Evolutionary conservation across 2,888 invertebrate species (phyloP), one percentile per base, ranked within the genome.

Genomic region (Drosophila multiciliata): DNA sequence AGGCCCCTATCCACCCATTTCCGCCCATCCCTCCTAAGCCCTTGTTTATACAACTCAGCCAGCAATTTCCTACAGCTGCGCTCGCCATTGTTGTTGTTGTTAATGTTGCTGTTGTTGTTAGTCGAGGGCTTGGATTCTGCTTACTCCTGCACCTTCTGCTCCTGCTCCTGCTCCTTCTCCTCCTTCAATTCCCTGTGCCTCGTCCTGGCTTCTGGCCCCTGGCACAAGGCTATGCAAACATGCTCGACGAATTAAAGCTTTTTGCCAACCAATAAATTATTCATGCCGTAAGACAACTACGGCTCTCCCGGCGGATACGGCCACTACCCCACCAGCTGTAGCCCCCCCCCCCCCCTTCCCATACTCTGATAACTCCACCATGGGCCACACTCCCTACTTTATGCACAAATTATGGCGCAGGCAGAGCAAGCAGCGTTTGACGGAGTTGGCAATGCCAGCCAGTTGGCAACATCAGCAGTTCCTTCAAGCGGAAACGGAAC

Each of bases 211-310:
- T 53, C 62, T 53, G 61, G 60, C 50, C 62, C 48, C 69, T 62
- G 74, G 68, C 78, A 62, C 70, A 65, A 55, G 86, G 86, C 88
- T 85, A 84, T 82, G 89, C 85, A 85, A 84, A 88, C 87, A 87
- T 90, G 87, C 84, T 75, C 83, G 57, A 73, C 83, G 84, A 89
- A 84, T 89, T 90, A 88, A 84, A 89, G 89, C 87, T 88, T 90
- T 89, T 84, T 77, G 81, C 85, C 78, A 83, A 84, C 90, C 91
- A 89, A 91, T 91, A 91, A 91, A 91, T 91, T 87, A 91, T 91
- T 91, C 91, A 91, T 88, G 86, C 80, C 81, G 78, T 80, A 89
- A 87, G 88, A 85, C 85, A 84, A 89, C 89, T 87, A 77, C 60
- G 79, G 65, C 66, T 69, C 63, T 72, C 55, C 74, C 66, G 64